These are phyloP conservation scores for Stomatorhinus walkeri DNA, from an alignment of 2,797 vertebrate genomes.

Conservation along the genomic window DNA sequence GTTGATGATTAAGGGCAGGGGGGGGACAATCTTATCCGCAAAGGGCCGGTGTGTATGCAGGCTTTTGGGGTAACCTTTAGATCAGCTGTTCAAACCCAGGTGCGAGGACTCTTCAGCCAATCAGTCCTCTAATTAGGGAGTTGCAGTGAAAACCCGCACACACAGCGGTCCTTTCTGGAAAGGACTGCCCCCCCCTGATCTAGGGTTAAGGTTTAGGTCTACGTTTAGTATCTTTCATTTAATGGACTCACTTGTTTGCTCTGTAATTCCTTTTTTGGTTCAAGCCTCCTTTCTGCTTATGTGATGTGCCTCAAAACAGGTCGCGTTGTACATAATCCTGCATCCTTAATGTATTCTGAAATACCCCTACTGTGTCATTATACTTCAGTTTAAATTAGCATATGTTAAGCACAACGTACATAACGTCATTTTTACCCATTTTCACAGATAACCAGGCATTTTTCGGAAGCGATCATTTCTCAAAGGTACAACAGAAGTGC, in stretches of 20 bases:
- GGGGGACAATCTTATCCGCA: neutral
- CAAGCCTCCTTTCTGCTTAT: neutral
- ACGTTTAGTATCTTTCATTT: neutral
- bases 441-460: neutral
- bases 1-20: neutral
- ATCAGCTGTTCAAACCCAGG: neutral
- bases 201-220: neutral
- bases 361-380: neutral
- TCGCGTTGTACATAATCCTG: neutral
- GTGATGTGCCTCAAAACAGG: neutral
- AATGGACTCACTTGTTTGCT: neutral
- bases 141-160: neutral
- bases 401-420: neutral
- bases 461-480: neutral
- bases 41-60: neutral
- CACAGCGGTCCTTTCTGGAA: neutral
- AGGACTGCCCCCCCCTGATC: neutral
- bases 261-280: neutral
- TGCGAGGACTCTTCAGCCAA: neutral
- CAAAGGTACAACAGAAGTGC: neutral
- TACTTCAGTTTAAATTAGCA: neutral
- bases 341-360: neutral
- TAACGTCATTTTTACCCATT: neutral
- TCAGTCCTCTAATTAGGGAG: neutral
- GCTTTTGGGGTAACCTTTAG: neutral